Evolutionary conservation across 2,113 vertebrate genomes (phyloP).

Genomic region (Pelecanoides urinatrix): DNA sequence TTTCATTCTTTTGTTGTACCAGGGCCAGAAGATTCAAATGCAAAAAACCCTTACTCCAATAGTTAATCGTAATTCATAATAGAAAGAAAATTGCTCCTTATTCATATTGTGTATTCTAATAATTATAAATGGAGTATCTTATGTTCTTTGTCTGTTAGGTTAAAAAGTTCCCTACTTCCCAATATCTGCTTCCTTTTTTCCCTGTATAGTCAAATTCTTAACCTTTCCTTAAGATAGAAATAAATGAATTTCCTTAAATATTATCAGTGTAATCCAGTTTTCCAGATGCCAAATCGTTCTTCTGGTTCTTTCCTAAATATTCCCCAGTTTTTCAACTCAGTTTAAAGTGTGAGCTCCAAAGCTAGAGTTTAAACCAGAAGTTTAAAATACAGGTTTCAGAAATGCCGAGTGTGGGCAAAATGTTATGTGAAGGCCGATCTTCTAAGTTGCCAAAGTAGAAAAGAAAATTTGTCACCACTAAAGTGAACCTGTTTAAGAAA

Average conservation of each 20-base stretch:
- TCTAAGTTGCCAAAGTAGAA: not conserved
- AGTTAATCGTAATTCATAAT: not conserved
- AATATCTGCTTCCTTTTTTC: not conserved
- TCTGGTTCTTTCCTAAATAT: not conserved
- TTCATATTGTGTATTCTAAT: not conserved
- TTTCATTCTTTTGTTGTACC: not conserved
- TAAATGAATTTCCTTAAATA: not conserved
- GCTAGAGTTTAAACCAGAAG: not conserved
- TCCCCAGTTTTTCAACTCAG: not conserved
- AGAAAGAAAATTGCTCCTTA: not conserved
- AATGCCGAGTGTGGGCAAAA: not conserved
- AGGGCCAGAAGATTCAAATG: not conserved
- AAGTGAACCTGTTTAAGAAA: not conserved
- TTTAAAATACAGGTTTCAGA: not conserved
- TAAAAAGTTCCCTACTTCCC: not conserved
- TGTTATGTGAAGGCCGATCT: not conserved
- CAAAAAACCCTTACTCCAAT: not conserved
- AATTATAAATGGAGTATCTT: not conserved
- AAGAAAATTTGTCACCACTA: not conserved
- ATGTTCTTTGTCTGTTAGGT: not conserved
- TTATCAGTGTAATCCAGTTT: not conserved
- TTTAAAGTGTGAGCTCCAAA: not conserved
- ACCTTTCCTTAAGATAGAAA: not conserved
- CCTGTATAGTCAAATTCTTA: not conserved
- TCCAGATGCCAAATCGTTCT: not conserved